Evolutionary conservation across 2,113 vertebrate genomes (phyloP).

Genomic region (Zosterops hypoxanthus): DNA sequence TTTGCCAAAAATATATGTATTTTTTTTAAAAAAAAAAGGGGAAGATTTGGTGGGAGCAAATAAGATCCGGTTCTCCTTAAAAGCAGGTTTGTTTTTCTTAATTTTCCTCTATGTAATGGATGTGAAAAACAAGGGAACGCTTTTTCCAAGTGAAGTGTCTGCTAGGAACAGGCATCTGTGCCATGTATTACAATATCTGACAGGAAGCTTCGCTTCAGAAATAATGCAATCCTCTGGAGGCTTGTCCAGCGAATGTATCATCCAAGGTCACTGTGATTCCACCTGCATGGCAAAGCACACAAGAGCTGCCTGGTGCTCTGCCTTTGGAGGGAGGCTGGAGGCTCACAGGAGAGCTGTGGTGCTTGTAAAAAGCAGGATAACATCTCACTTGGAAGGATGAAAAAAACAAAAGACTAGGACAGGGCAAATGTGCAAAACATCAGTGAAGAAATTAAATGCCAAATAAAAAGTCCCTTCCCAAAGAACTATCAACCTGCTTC

Average conservation of each 20-base stretch:
- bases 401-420: neutral
- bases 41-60: neutral
- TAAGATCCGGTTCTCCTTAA: neutral
- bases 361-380: neutral
- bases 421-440: neutral
- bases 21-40: neutral
- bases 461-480: neutral
- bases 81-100: neutral
- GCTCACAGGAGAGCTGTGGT: neutral
- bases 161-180: neutral
- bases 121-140: neutral
- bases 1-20: neutral
- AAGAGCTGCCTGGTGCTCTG: neutral
- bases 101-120: neutral
- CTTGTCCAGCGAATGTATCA: conserved; percentile 23
- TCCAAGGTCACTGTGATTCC: neutral
- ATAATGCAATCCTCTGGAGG: neutral
- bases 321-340: neutral
- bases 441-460: neutral
- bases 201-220: conserved; percentile 6
- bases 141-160: neutral
- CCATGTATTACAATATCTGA: neutral
- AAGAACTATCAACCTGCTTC: neutral
- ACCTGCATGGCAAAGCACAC: neutral
- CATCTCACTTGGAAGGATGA: accelerated